phyloP scores from a whole-genome alignment of 2,113 vertebrate genomes.

The Elachura formosa region DNA sequence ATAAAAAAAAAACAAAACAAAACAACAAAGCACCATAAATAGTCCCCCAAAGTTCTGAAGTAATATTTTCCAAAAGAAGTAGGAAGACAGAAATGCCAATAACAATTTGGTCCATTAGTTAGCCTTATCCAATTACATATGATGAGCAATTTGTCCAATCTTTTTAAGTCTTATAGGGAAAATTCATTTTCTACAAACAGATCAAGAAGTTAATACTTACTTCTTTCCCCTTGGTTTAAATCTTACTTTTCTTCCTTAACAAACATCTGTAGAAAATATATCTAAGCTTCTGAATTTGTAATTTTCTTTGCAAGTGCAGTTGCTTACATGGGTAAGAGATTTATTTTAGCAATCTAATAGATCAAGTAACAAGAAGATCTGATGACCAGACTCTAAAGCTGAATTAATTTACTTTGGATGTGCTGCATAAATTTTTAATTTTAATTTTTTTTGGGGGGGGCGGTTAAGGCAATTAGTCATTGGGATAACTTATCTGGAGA shows the following conservation, averaged over 20 bases:
- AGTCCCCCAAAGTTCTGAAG: not conserved
- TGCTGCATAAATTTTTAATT: not conserved
- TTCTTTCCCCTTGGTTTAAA: not conserved
- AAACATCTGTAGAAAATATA: slow-evolving; percentile 37
- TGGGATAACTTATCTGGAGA: not conserved
- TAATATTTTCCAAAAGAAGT: not conserved
- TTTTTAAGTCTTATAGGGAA: slow-evolving; percentile 13
- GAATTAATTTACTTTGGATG: slow-evolving; percentile 13
- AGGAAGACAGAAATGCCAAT: not conserved
- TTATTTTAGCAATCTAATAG: slow-evolving; percentile 25
- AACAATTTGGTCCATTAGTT: not conserved
- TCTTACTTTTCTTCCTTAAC: slow-evolving; percentile 1
- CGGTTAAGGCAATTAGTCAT: not conserved
- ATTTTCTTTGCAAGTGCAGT: not conserved
- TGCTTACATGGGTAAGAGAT: not conserved
- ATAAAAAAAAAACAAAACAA: not conserved
- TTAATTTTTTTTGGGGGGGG: not conserved
- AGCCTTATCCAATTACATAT: slow-evolving; percentile 15
- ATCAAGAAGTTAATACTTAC: slow-evolving; percentile 14
- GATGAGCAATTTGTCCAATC: not conserved
- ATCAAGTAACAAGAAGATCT: slow-evolving; percentile 5
- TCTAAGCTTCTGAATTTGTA: not conserved
- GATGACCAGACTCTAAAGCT: not conserved
- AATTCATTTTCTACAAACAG: slow-evolving; percentile 10
- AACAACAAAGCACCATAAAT: not conserved